Percentiles rank a stretch among this genome's conserved stretches.
Conservation (phyloP, 1,140 invertebrate genomes). For the Drosophila baimaii region DNA sequence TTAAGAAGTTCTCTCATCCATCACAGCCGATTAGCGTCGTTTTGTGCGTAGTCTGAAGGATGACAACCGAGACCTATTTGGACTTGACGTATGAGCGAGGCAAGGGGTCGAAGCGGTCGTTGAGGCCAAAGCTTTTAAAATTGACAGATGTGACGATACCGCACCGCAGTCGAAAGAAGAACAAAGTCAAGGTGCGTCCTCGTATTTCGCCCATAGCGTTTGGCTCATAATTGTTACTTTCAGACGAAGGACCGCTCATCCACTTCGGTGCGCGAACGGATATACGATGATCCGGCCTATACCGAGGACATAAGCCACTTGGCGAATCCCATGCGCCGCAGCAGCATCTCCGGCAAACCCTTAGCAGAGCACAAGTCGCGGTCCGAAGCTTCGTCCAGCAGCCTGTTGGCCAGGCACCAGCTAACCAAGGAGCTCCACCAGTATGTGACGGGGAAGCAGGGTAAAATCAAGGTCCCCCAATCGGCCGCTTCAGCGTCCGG, state of each 20-base stretch:
- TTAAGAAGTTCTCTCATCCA: background rate
- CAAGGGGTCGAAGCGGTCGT: constrained; percentile 67
- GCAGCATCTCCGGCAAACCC: constrained; percentile 72
- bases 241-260: constrained; percentile 76
- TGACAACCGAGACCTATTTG: constrained; percentile 80
- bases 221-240: background rate
- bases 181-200: constrained; percentile 72
- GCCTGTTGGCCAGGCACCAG: constrained; percentile 72
- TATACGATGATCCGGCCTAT: constrained; percentile 83
- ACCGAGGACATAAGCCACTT: constrained; percentile 84
- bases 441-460: constrained; percentile 55
- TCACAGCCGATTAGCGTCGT: constrained; percentile 10
- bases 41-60: constrained; percentile 24
- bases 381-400: constrained; percentile 38
- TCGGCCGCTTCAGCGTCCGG: constrained; percentile 12
- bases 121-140: constrained; percentile 77
- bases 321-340: constrained; percentile 79
- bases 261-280: constrained; percentile 72
- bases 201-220: background rate
- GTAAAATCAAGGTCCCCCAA: constrained; percentile 25
- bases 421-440: constrained; percentile 72
- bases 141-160: constrained; percentile 78
- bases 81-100: constrained; percentile 73
- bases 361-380: constrained; percentile 39
- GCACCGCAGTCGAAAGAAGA: constrained; percentile 80